Base-by-base conservation (phyloP, 2,113 vertebrate species). In the Ammodytes dubius region DNA sequence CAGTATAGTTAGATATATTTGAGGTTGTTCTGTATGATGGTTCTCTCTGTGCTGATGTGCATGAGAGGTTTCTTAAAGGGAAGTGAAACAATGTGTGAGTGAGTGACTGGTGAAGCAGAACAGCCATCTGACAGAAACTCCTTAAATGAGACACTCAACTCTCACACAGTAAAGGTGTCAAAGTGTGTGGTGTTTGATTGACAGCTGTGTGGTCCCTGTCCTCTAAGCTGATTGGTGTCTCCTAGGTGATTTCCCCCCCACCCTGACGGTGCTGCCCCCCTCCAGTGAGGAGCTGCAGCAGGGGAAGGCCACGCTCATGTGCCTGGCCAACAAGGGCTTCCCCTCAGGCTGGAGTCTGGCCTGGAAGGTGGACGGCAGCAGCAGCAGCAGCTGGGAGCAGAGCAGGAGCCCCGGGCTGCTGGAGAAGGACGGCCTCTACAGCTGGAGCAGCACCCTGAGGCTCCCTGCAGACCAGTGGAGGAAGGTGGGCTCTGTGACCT, bases 401-500 rank as follows among this genome's bases (percentile, higher is more conserved):
- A 68, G 40, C 71, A 59, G 56, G 53, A 77, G 72, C 66, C 72
- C n/a, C 14, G 67, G 2, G 15, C 43, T 72, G 68, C 57, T 74
- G 84, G 19, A 11, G 69, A 63, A 40, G 35, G 81, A 77, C 52
- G 65, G 52, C 49, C 52, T 0, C 45, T 76, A 77, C 74, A 82
- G 66, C 73, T 83, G 81, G 81, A 83, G 81, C 81, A 83, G 81
- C 74, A 72, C 60, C 80, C 80, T 82, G 80, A 82, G 52, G 56
- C 17, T 81, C 71, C 4, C 65, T 82, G 73, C 73, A 70, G 76
- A 75, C 45, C 77, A 71, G 66, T 75, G 77, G 82, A 13, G 7
- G 45, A 65, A 54, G 52, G 52, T 53, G 67, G 37, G 8, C 65
- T 74, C 79, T 39, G 81, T 83, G 61, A 76, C 43, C 82, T 84